These are phyloP conservation scores for Gallinago nigripennis DNA, from an alignment of 2,797 vertebrate genomes.

Conservation along the genomic window DNA sequence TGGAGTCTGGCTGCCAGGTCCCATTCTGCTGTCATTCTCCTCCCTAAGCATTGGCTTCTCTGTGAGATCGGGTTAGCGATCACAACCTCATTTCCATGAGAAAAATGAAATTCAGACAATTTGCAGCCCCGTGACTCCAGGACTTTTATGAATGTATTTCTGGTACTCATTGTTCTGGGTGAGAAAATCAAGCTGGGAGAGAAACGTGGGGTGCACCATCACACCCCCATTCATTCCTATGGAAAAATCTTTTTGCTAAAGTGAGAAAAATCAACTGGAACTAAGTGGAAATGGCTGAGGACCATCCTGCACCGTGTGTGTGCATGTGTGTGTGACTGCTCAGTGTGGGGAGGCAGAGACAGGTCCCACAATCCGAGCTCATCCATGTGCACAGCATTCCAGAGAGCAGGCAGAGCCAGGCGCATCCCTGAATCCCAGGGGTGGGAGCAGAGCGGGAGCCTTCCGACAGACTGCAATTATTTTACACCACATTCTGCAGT, in stretches of 20 bases:
- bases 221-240: neutral
- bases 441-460: neutral
- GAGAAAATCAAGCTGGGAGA: neutral
- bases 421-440: neutral
- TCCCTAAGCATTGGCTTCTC: neutral
- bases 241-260: neutral
- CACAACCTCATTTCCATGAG: neutral
- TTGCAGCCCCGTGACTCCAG: neutral
- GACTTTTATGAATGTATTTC: neutral
- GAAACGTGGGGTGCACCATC: fast-evolving
- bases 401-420: neutral
- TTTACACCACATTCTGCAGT: neutral
- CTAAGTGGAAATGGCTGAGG: neutral
- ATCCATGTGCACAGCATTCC: neutral
- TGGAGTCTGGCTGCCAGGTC: neutral
- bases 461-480: neutral
- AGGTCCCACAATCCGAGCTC: neutral
- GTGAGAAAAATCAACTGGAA: neutral
- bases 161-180: neutral
- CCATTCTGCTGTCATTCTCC: neutral
- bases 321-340: neutral
- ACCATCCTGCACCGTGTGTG: neutral
- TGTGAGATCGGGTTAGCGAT: neutral
- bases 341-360: neutral
- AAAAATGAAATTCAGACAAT: neutral